These are phyloP conservation scores for Brachymystax lenok DNA, from an alignment of 2,797 vertebrate species.

Conservation along the genomic window DNA sequence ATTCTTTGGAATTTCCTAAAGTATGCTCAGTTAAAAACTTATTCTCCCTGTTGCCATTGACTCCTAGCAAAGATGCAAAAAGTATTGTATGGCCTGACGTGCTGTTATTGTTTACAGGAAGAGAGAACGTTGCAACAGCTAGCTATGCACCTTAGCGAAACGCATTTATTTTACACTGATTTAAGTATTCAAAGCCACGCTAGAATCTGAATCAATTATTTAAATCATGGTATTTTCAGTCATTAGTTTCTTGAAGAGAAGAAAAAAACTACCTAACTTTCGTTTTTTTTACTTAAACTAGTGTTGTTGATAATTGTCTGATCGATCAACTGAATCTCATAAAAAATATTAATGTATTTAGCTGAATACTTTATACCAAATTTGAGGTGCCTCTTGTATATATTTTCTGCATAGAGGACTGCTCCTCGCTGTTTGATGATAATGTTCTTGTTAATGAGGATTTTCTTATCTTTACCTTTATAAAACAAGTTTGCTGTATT, in stretches of 20 bases:
- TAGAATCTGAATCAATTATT: slow-evolving; percentile 36
- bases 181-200: slow-evolving; percentile 40
- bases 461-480: slow-evolving; percentile 74
- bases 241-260: slow-evolving; percentile 15
- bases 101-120: slow-evolving; percentile 70
- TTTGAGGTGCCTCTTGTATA: slow-evolving; percentile 82
- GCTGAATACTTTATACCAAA: slow-evolving; percentile 78
- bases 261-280: slow-evolving; percentile 8
- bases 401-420: slow-evolving; percentile 71
- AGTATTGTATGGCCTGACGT: slow-evolving; percentile 59
- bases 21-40: slow-evolving; percentile 30
- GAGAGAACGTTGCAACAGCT: slow-evolving; percentile 59
- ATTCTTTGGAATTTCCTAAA: slow-evolving; percentile 38
- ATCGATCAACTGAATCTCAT: slow-evolving; percentile 43
- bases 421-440: slow-evolving; percentile 69
- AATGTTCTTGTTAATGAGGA: slow-evolving; percentile 73
- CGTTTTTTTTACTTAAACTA: background rate
- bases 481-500: slow-evolving; percentile 72
- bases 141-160: slow-evolving; percentile 80
- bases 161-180: slow-evolving; percentile 58
- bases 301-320: background rate
- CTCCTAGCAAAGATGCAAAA: slow-evolving; percentile 30
- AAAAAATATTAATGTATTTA: slow-evolving; percentile 51
- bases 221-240: slow-evolving; percentile 32
- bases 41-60: slow-evolving; percentile 50